These are phyloP conservation scores for Sceloporus undulatus DNA, from an alignment of 2,113 vertebrate genomes.

Conservation along the genomic window DNA sequence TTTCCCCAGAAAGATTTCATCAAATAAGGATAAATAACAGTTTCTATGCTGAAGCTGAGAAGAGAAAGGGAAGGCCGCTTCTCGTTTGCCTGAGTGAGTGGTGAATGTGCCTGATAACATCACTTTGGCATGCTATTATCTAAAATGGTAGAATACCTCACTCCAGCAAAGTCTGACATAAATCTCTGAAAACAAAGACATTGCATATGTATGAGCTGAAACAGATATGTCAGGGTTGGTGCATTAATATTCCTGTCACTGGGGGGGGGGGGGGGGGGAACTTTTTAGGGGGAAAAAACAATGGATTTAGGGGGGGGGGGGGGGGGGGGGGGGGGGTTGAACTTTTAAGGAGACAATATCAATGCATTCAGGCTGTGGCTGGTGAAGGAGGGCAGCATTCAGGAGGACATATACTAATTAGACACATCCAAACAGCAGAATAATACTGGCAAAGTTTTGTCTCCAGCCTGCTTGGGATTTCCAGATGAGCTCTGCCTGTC, in stretches of 20 bases:
- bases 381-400: conserved; percentile 88
- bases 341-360: conserved; percentile 98
- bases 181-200: conserved; percentile 99
- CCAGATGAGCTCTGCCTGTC: conserved; percentile 26
- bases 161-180: conserved; percentile 99
- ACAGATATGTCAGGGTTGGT: conserved; percentile 99
- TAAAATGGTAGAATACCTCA: conserved; percentile 99
- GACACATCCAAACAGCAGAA: conserved; percentile 85
- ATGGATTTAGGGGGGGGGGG: no score
- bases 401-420: conserved; percentile 86
- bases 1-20: conserved; percentile 84
- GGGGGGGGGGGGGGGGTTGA: conserved; percentile 95
- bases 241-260: conserved; percentile 99
- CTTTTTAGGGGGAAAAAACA: no score
- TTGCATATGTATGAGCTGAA: conserved; percentile 99
- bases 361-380: conserved; percentile 94
- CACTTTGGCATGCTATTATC: conserved; percentile 99
- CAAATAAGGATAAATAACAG: conserved; percentile 85
- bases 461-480: conserved; percentile 30
- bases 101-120: conserved; percentile 93
- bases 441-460: conserved; percentile 47
- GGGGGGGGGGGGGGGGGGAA: conserved; percentile 97
- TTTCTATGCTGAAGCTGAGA: conserved; percentile 72
- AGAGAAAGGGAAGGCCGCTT: conserved; percentile 66
- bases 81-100: conserved; percentile 79